A percentile compares a stretch with the other conserved stretches of the same genome.
phyloP scores from a whole-genome alignment of 2,113 vertebrate species.

The Hippocampus barbouri region DNA sequence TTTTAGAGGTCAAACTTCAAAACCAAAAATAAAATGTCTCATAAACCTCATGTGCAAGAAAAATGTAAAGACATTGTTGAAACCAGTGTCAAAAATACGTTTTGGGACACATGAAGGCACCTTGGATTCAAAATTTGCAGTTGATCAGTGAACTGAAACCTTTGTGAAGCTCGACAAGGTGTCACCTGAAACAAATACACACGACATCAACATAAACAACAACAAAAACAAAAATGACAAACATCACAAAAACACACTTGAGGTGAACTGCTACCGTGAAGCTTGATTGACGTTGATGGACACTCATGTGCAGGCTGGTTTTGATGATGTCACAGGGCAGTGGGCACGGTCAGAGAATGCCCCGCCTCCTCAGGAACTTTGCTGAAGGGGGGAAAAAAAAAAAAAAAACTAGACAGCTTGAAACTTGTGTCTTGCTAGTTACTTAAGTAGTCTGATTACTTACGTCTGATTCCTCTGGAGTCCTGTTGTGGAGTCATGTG shows the following conservation, averaged over 20 bases:
- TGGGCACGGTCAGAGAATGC: constrained; percentile 23
- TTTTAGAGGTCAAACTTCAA: too few relatives aligned
- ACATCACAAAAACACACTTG: background rate
- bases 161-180: background rate
- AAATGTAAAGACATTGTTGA: too few relatives aligned
- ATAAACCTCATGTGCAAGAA: too few relatives aligned
- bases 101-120: too few relatives aligned
- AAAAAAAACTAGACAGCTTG: background rate
- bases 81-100: too few relatives aligned
- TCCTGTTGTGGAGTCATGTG: background rate
- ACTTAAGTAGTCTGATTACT: background rate
- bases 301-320: background rate
- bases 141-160: background rate
- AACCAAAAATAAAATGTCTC: too few relatives aligned
- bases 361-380: constrained; percentile 40
- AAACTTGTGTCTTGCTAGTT: background rate
- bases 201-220: background rate
- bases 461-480: background rate
- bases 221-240: background rate
- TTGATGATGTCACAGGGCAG: constrained; percentile 22
- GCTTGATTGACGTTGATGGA: constrained; percentile 8
- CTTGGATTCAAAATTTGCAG: too few relatives aligned
- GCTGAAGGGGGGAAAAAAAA: constrained; percentile 6
- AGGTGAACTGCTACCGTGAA: constrained; percentile 27
- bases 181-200: background rate